These are phyloP conservation scores for Rhodophaea formosa DNA, from an alignment of 2,888 invertebrate genomes.

Conservation along the genomic window DNA sequence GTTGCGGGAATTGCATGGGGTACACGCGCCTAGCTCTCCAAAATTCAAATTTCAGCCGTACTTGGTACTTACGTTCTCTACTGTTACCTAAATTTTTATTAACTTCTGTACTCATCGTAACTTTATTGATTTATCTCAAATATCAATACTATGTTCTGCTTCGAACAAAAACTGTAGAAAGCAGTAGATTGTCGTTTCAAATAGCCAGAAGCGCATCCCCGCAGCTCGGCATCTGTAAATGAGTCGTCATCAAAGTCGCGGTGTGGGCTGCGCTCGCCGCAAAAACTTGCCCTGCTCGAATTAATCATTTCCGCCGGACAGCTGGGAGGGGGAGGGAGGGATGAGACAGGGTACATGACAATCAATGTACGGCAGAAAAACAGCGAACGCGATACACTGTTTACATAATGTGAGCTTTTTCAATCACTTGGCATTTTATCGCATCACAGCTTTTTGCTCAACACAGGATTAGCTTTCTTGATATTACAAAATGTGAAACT, in stretches of 20 bases:
- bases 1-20: no score
- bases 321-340: not conserved
- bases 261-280: constrained; percentile 3
- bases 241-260: not conserved
- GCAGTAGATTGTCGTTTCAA: not conserved
- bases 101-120: no score
- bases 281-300: constrained; percentile 27
- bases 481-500: no score
- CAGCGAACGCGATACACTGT: not conserved
- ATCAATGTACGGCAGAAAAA: not conserved
- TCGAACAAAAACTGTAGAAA: not conserved
- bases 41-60: no score
- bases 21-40: no score
- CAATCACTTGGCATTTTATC: no score
- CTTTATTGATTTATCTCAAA: no score
- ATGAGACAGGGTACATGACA: not conserved
- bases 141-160: no score
- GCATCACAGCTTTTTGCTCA: no score
- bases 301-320: constrained; percentile 29
- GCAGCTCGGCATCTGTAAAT: not conserved
- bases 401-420: not conserved
- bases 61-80: no score
- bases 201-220: not conserved
- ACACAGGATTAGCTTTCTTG: no score
- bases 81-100: no score